Base-by-base conservation (phyloP, 2,113 vertebrate species). In the Cairina moschata region DNA sequence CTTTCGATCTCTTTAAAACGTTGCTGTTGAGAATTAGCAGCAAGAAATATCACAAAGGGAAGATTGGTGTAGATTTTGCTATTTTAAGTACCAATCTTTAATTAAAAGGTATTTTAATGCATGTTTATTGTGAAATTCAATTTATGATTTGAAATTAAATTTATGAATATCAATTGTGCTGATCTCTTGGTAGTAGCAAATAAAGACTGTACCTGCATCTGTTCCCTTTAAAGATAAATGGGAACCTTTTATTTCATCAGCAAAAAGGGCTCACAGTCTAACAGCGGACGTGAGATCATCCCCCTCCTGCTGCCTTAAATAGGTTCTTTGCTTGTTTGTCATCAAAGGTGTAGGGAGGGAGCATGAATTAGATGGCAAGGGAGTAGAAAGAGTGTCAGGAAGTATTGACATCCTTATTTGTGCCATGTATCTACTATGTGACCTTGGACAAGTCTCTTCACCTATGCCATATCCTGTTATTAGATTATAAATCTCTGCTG, bases 331-430 rank as follows among this genome's bases (percentile, higher is more conserved):
- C 55, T 81, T 83, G 69, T 67, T 93, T 95, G 83, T 93, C 71
- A 65, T 90, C 82, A 77, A 68, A 92, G 73, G 62, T 88, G 48
- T 58, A 79, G 77, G 78, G 48, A 86, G 46, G 48, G 86, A 84
- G 69, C 34, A 44, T 84, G 95, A 84, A 73, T 86, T 88, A 87
- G 66, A 69, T 81, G 77, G 86, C 91, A 79, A 76, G 91, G 86
- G 88, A 88, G 93, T 84, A 13, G 48, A 48, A 68, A 74, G 65
- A 22, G 69, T 88, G 95, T 92, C 96, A 92, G 88, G 86, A 92
- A 93, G 67, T 90, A 96, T 55, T 95, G 96, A 97, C 96, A 62
- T 96, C 77, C 92, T 95, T 94, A 93, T 96, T 96, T 96, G 95
- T 96, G 86, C 62, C 0, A 0, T 79, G 88, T 91, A 86, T 95